Evolutionary conservation across 2,797 vertebrate species (phyloP), one percentile per base, ranked within the genome.

Genomic region (Iguana delicatissima): DNA sequence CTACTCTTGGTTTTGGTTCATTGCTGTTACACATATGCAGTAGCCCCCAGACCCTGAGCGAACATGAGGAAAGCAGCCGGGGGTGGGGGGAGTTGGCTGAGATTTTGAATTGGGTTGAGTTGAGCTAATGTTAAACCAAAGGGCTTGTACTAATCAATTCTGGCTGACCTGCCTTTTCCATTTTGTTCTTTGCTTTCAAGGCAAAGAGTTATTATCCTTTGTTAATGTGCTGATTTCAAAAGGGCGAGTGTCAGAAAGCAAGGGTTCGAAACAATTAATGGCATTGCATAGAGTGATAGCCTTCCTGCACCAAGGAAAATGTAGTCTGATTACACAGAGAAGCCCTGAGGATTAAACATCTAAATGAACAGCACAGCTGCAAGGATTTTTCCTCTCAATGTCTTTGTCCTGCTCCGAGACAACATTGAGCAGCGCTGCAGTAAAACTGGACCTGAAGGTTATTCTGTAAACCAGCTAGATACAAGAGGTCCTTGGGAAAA

Each of bases 41-140:
- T 72, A 72, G 5, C 32, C 52, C 24, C n/a, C 10, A 57, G 22
- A 74, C 50, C 3, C 1, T 5, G 67, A 50, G 32, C 0, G 22
- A 74, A 13, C 26, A 10, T 79, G 24, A 79, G 77, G 72, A 26
- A 6, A 52, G 32, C 32, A 14, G 29, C 7, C 2, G 62, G 14
- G 6, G 8, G 1, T 10, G 10, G 24, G 9, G n/a, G 50, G 4
- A 4, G 9, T 69, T 69, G 67, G 67, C 67, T 13, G 29, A 42
- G 74, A 42, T 5, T 42, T 77, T 86, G 35, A 18, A 57, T 92
- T 29, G 29, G 55, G 93, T 35, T 81, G 84, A 81, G 89, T 94
- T 92, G 85, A 81, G 97, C 97, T 98, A 97, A 97, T 97, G 91
- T 98, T 97, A 96, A 98, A 97, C 96, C 89, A 91, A 80, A 93